Evolutionary conservation across 2,888 invertebrate genomes (phyloP).

Genomic region (Trilocha varians): DNA sequence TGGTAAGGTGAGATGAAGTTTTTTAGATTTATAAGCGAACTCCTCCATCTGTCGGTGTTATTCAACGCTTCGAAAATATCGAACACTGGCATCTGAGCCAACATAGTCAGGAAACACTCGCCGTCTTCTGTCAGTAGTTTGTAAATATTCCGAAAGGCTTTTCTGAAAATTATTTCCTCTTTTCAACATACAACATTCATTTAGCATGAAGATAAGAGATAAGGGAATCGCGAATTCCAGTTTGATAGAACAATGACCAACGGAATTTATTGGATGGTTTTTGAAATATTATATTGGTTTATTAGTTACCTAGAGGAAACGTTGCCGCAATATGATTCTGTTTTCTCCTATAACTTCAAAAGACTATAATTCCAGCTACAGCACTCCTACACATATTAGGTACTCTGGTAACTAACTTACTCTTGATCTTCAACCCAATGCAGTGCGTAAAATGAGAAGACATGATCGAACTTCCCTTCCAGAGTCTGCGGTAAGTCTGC

Average conservation of each 20-base stretch:
- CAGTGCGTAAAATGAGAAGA: slow-evolving; percentile 83
- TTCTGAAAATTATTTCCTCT: slow-evolving; percentile 46
- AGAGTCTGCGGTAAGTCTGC: slow-evolving; percentile 57
- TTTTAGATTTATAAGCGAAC: slow-evolving; percentile 76
- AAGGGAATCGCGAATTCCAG: neutral
- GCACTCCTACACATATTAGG: no score
- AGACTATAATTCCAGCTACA: no score
- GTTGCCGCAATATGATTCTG: no score
- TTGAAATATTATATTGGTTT: no score
- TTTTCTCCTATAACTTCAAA: no score
- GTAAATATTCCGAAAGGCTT: slow-evolving; percentile 72
- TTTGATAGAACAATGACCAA: no score
- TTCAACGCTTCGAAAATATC: slow-evolving; percentile 77
- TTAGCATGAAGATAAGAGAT: neutral
- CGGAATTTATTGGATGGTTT: no score
- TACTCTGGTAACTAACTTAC: no score
- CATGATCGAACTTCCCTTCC: slow-evolving; percentile 73
- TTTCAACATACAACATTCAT: neutral
- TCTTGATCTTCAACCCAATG: slow-evolving; percentile 84
- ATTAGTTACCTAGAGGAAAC: no score
- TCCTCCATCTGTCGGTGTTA: slow-evolving; percentile 63
- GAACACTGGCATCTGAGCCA: slow-evolving; percentile 78
- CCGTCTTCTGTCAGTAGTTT: slow-evolving; percentile 78
- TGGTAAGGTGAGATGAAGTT: slow-evolving; percentile 80
- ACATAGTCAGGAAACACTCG: slow-evolving; percentile 77